Percentiles rank a stretch among this genome's conserved stretches.
These are phyloP conservation scores for Lutjanus erythropterus DNA, from an alignment of 2,113 vertebrate species.

Conservation along the genomic window DNA sequence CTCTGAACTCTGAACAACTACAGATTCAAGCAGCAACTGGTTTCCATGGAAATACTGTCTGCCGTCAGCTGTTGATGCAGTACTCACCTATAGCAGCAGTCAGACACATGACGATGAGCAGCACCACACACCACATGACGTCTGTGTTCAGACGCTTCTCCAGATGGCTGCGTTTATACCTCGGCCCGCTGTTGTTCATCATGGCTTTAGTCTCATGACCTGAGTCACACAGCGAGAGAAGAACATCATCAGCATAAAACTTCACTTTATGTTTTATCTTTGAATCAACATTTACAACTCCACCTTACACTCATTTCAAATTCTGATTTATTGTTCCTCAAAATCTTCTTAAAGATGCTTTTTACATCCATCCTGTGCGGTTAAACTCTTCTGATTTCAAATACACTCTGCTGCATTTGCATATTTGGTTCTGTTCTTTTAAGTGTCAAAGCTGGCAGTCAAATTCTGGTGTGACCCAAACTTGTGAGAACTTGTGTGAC, in stretches of 20 bases:
- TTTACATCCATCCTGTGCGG: not conserved
- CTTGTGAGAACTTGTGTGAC: too few species aligned
- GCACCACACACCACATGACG: slow-evolving; percentile 92
- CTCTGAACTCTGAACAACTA: not conserved
- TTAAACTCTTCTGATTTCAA: not conserved
- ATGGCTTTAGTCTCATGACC: slow-evolving; percentile 98
- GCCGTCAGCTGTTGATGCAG: not conserved
- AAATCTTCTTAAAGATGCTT: not conserved
- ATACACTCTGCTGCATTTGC: not conserved
- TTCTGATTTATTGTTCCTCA: too few species aligned
- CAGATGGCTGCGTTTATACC: slow-evolving; percentile 93
- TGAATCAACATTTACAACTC: not conserved
- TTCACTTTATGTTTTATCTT: not conserved
- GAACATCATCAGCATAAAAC: not conserved
- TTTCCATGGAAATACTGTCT: not conserved
- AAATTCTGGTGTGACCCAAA: not conserved
- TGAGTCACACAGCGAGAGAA: slow-evolving; percentile 57
- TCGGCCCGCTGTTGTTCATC: slow-evolving; percentile 94
- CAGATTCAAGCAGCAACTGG: not conserved
- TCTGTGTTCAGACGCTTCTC: slow-evolving; percentile 92
- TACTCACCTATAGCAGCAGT: slow-evolving; percentile 88
- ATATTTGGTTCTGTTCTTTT: not conserved
- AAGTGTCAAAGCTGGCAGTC: not conserved
- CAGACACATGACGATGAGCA: slow-evolving; percentile 93
- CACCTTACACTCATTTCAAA: too few species aligned